Base-by-base conservation (phyloP, 2,113 vertebrate genomes). In the Aix galericulata region DNA sequence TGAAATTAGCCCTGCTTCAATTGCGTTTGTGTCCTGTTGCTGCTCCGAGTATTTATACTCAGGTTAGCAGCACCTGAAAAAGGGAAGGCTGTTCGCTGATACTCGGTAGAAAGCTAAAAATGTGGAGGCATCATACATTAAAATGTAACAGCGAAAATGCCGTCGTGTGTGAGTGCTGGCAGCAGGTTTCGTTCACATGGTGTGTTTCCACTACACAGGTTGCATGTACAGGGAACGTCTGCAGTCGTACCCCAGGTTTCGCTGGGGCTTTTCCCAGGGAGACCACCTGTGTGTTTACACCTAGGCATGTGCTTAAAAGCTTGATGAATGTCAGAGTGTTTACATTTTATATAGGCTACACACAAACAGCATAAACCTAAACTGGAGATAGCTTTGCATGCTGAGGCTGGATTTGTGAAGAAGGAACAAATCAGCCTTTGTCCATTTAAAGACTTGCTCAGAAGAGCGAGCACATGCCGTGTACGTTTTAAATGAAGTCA, bases 361-460 rank as follows among this genome's bases (percentile, higher is more conserved):
- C 3, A 3, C 59, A 88, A 50, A 89, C 62, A 80, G 44, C 31
- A 34, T 60, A 71, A 84, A 44, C 26, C 53, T 82, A 31, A 88
- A 84, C 69, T 71, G 64, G 34, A 74, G 36, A 25, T 92, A 53
- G 13, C 26, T 94, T 72, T 64, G 18, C 64, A 64, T 88, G 67
- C 60, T 29, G 34, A 36, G 79, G 8, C 76, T 81, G 60, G 17
- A 13, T 38, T 92, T 93, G 86, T 2, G 0, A 56, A 27, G 44
- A 53, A 78, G 46, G 53, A 93, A 91, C 69, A 94, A 90, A 63
- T 3, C 26, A 38, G 26, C 71, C 59, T 95, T 95, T 96, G 88
- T 96, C 86, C 56, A 38, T 86, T 74, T 90, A 86, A 86, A 81
- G 60, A 17, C 56, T 81, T 4, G 1, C 36, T 91, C 36, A 58